Evolutionary conservation across 2,113 vertebrate species (phyloP).

Genomic region (Hypomesus transpacificus): DNA sequence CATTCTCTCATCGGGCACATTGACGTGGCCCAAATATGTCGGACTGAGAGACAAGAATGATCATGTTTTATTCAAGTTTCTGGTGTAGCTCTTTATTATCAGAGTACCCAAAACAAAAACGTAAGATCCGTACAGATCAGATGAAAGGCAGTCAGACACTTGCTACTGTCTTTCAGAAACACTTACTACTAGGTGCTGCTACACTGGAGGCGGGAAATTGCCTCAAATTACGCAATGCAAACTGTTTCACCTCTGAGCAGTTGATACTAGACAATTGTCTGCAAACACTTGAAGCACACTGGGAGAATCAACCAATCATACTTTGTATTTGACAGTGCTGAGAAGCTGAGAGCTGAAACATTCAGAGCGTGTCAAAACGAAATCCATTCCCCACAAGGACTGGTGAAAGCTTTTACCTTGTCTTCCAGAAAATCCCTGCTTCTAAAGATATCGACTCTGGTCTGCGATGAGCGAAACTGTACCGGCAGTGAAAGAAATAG

Average conservation of each 20-base stretch:
- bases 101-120: too few relatives aligned
- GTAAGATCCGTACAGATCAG: too few relatives aligned
- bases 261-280: background rate
- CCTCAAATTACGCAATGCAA: background rate
- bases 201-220: background rate
- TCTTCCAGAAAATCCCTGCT: background rate
- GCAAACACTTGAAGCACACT: too few relatives aligned
- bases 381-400: background rate
- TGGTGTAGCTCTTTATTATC: too few relatives aligned
- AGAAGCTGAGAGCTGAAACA: background rate
- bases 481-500: background rate
- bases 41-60: background rate
- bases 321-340: background rate
- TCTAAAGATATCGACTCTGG: background rate
- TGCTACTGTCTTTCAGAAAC: background rate
- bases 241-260: background rate
- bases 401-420: background rate
- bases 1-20: background rate
- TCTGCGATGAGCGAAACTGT: background rate
- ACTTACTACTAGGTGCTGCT: background rate
- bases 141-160: too few relatives aligned
- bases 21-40: background rate
- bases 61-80: background rate
- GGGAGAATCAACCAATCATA: too few relatives aligned
- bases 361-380: background rate